A percentile compares a stretch with the other conserved stretches of the same genome.
Conservation (phyloP, 1,140 invertebrate genomes). For the Bombus superbus region DNA sequence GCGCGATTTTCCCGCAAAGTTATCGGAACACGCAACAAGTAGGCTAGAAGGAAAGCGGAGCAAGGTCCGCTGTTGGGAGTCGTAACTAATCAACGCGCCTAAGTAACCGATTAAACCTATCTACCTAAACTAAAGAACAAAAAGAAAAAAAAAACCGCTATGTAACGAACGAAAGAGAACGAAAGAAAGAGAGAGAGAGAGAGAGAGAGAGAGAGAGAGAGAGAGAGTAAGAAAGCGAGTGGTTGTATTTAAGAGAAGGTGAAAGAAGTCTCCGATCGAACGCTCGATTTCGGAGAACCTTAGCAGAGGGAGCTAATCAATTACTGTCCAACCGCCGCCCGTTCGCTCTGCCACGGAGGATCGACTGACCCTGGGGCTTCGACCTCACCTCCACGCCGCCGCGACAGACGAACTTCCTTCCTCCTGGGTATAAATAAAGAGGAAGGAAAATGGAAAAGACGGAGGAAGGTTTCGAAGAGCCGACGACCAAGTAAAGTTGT, state of each 20-base stretch:
- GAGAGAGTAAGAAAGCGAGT: background rate
- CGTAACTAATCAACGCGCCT: slow-evolving; percentile 72
- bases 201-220: background rate
- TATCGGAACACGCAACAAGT: slow-evolving; percentile 37
- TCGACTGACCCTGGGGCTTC: background rate
- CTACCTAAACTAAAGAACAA: slow-evolving; percentile 46
- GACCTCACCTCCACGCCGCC: background rate
- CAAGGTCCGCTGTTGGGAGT: slow-evolving; percentile 14
- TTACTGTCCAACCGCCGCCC: slow-evolving; percentile 51
- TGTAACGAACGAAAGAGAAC: slow-evolving; percentile 52
- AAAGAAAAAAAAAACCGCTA: slow-evolving; percentile 25
- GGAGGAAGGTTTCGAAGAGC: background rate
- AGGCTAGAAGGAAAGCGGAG: slow-evolving; percentile 14
- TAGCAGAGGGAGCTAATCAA: slow-evolving; percentile 36
- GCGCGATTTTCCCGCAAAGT: slow-evolving; percentile 66
- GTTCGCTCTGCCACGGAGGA: slow-evolving; percentile 3
- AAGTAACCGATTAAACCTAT: slow-evolving; percentile 73
- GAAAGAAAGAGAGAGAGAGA: background rate
- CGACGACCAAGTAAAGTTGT: slow-evolving; percentile 25
- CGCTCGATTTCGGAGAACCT: slow-evolving; percentile 16
- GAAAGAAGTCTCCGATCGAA: background rate
- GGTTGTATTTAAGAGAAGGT: slow-evolving; percentile 6
- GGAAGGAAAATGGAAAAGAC: background rate
- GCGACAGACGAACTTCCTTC: background rate
- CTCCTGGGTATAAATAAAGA: slow-evolving; percentile 4